Base-by-base conservation (phyloP, 2,888 invertebrate genomes). In the Ischnura elegans region DNA sequence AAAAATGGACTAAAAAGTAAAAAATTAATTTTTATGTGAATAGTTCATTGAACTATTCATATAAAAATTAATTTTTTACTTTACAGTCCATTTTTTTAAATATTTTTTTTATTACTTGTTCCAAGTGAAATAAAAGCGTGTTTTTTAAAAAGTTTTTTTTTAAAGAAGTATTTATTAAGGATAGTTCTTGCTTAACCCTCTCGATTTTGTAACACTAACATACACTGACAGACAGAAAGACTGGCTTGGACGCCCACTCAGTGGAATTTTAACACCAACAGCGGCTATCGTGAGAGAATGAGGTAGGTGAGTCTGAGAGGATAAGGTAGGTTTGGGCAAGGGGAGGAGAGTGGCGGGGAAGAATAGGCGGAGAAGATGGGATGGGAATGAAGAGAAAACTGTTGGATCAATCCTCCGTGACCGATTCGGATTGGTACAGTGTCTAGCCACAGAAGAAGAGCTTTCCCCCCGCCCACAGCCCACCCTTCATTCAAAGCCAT, bases 381-480 rank as follows among this genome's bases (percentile, higher is more conserved):
- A 25, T 6, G 76, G 29, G 8, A 10, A 51, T 25, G 19, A 61
- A 61, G 87, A 87, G 47, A 51, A 76, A 87, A 87, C 55, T 55
- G 36, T 21, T 55, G 51, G 55, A 55, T 55, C 86, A 61, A 90
- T 90, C 55, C 76, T 43, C 90, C 90, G 90, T 90, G 90, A 90
- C 90, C 90, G 66, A 90, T 90, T 90, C 61, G 90, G 61, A 90
- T 90, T 43, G 90, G 66, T 61, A 43, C 90, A 36, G 36, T 36
- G 76, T 10, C 76, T 76, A 76, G 76, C 29, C 76, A 36, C 76
- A n/a, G n/a, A 43, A 66, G 19, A n/a, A 10, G 46, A 86, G 86
- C 55, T 42, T 13, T n/a, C n/a, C 76, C 10, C 29, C 36, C 16
- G 0, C 36, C 76, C 76, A 8, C 36, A 29, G 10, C 36, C 76